A percentile compares a stretch with the other conserved stretches of the same genome.
These are phyloP conservation scores for Galbula dea DNA, from an alignment of 2,113 vertebrate genomes.

Conservation along the genomic window DNA sequence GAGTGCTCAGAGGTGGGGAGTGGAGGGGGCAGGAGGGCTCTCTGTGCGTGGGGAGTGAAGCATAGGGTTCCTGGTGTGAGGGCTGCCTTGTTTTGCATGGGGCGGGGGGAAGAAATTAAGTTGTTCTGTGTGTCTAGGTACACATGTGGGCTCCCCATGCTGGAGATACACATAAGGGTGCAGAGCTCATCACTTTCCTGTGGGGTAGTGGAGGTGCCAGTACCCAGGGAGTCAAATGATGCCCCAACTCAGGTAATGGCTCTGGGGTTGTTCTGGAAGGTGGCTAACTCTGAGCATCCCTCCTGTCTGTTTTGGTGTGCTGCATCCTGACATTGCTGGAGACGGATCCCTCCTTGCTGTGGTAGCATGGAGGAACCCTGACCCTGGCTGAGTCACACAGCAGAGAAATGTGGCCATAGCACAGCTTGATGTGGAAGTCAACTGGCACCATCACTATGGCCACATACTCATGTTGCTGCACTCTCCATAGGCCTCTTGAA, in stretches of 20 bases:
- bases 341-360: background rate
- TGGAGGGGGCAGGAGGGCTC: background rate
- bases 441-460: too few species aligned
- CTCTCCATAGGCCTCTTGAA: background rate
- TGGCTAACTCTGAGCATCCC: background rate
- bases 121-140: background rate
- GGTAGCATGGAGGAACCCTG: background rate
- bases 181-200: fast-evolving
- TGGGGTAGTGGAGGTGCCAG: fast-evolving
- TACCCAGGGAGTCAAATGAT: background rate
- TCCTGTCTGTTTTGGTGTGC: background rate
- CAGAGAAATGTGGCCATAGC: fast-evolving
- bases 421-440: fast-evolving
- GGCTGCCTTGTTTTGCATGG: background rate
- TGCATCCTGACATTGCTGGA: background rate
- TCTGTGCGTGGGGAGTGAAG: background rate
- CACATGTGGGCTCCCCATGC: fast-evolving
- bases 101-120: background rate
- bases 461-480: fast-evolving
- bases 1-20: background rate
- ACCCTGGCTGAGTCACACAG: background rate
- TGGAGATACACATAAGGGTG: background rate
- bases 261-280: background rate
- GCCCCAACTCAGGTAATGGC: background rate
- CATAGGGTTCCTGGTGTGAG: background rate